Evolutionary conservation across 2,888 invertebrate genomes (phyloP), one percentile per base, ranked within the genome.

Genomic region (Napeogenes sylphis): DNA sequence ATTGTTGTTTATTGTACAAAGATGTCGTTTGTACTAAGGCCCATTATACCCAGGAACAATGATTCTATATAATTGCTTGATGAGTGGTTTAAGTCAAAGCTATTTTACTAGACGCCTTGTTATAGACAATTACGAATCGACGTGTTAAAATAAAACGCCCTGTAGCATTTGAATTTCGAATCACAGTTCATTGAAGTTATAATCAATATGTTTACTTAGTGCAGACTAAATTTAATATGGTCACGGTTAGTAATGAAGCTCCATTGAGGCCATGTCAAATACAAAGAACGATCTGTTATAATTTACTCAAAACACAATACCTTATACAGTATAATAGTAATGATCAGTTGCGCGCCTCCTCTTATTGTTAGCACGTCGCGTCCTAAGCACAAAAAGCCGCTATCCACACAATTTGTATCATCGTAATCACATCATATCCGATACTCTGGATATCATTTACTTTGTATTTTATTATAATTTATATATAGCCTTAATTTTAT

Each of bases 251-350:
- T 90, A 90, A 90, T 86, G 89, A 90, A 83, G 81, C 78, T 67
- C 81, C 75, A 84, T 87, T 86, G 86, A 85, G 65, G 70, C 68
- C 82, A 78, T 80, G 81, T 85, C 83, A 80, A 81, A 85, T 83
- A 83, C 85, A 84, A 83, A 79, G 80, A 83, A 82, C 81, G 80
- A 80, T 79, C 85, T 87, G 88, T 89, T 90, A 90, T 90, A 90
- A 90, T 90, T 90, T 89, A 90, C 90, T 88, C 89, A 90, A 90
- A 90, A 90, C 84, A 90, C 90, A 90, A 90, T 88, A 88, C 89
- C 89, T 81, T 87, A 85, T 85, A 86, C 69, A 85, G 86, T 79
- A 87, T 88, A 90, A 88, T 90, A 83, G 83, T 88, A 89, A 89
- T 89, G 87, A 90, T 89, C 89, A 85, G 87, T 88, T 89, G 84